Base-by-base conservation (phyloP, 2,797 vertebrate species). In the Heteromormyrus szaboi region DNA sequence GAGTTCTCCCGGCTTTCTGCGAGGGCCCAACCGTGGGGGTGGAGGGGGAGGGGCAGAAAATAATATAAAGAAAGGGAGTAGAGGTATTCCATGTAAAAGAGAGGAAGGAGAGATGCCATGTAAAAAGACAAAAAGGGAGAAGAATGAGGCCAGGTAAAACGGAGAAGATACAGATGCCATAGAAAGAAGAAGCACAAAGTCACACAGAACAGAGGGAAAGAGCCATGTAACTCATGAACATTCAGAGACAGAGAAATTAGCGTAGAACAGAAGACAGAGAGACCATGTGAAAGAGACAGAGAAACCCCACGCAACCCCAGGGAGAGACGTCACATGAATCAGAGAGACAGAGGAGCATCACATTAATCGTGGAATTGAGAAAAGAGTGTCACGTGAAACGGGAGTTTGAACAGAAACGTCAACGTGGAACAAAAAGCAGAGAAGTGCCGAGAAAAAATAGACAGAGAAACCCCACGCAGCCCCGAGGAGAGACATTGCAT, bases 1-100 rank as follows among this genome's bases (percentile, higher is more conserved):
- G 96, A 95, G 91, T 95, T 96, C 86, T 97, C 96, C 89, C 96
- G 94, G 7, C 93, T 96, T 93, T 97, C 96, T 97, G 90, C 37
- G 37, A 85, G 65, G 50, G 17, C 76, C 86, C 56, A 19, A n/a
- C 25, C 29, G 19, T 4, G 37, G 19, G 83, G 59, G 29, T 22
- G 83, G 12, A 25, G n/a, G 48, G 46, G 48, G 7, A 14, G n/a
- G 48, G 85, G 9, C 29, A 56, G 53, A 41, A 33, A 29, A 54
- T 62, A 65, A 87, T 22, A 87, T n/a, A 62, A 41, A 62, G 29
- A 62, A 22, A 44, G 33, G 54, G 56, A 25, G 53, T 25, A 22
- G 33, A 65, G 37, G 48, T 33, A 44, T 44, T 37, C 17, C 76
- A 81, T 44, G 72, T 65, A 65, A 50, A 65, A 22, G 53, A 65